phyloP scores from a whole-genome alignment of 2,113 vertebrate genomes.

The Globicephala melas region DNA sequence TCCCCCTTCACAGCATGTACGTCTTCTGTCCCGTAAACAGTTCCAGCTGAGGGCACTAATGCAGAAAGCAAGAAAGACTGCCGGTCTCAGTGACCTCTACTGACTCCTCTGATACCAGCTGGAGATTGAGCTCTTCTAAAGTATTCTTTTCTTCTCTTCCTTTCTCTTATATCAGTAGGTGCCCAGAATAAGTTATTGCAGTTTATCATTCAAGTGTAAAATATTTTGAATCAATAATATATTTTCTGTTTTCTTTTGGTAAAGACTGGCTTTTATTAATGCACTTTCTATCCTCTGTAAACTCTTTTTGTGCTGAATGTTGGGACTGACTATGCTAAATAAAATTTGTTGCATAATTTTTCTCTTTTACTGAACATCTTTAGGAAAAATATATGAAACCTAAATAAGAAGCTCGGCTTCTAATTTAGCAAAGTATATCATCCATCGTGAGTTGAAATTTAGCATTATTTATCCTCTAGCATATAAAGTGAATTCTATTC shows the following conservation, averaged over 20 bases:
- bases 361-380: conserved; percentile 72
- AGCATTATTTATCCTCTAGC: neutral
- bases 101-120: conserved; percentile 79
- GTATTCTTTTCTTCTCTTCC: conserved; percentile 69
- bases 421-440: neutral
- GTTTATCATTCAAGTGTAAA: conserved; percentile 88
- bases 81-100: conserved; percentile 98
- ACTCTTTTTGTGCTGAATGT: conserved; percentile 85
- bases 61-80: conserved; percentile 99
- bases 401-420: neutral
- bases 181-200: conserved; percentile 87
- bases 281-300: conserved; percentile 92
- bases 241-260: conserved; percentile 88
- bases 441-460: neutral
- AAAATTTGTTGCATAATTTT: conserved; percentile 83
- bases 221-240: conserved; percentile 90
- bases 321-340: conserved; percentile 83
- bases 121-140: conserved; percentile 64
- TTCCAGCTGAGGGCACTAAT: conserved; percentile 99
- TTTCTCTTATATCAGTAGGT: conserved; percentile 84
- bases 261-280: conserved; percentile 95
- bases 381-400: conserved; percentile 9
- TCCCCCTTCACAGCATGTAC: conserved; percentile 89
- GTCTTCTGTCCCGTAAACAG: conserved; percentile 97
- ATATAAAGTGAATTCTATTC: conserved; percentile 16